Evolutionary conservation across 1,140 invertebrate species (phyloP).

Genomic region (Agrilus planipennis): DNA sequence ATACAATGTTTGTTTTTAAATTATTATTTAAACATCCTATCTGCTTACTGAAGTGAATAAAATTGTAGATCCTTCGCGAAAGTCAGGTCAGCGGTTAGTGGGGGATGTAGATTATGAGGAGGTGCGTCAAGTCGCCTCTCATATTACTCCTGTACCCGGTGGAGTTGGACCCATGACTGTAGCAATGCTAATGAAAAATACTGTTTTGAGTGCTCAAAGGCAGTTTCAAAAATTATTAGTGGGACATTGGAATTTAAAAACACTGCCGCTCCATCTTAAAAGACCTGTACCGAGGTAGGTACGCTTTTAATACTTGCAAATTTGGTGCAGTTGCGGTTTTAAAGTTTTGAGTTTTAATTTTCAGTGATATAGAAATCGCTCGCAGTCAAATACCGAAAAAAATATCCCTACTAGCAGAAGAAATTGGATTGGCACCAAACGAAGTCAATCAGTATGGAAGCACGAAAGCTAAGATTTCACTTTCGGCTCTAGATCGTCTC

Average conservation of each 20-base stretch:
- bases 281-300: constrained; percentile 60
- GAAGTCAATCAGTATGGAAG: constrained; percentile 88
- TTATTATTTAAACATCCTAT: background rate
- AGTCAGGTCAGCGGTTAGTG: constrained; percentile 71
- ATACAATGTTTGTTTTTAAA: background rate
- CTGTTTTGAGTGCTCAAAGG: constrained; percentile 68
- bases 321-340: constrained; percentile 1
- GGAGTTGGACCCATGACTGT: constrained; percentile 99
- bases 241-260: constrained; percentile 50
- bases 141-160: constrained; percentile 94
- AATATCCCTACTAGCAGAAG: constrained; percentile 61
- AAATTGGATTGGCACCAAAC: constrained; percentile 68
- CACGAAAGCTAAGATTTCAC: constrained; percentile 90
- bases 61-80: constrained; percentile 67
- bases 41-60: background rate
- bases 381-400: constrained; percentile 79
- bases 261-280: constrained; percentile 44
- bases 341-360: constrained; percentile 25
- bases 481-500: constrained; percentile 70
- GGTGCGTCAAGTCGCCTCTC: constrained; percentile 66
- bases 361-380: constrained; percentile 81
- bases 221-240: constrained; percentile 42
- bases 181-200: constrained; percentile 95
- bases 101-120: constrained; percentile 89
- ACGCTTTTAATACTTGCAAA: background rate